Conservation (phyloP, 2,888 invertebrate genomes). For the Trissolcus japonicus region DNA sequence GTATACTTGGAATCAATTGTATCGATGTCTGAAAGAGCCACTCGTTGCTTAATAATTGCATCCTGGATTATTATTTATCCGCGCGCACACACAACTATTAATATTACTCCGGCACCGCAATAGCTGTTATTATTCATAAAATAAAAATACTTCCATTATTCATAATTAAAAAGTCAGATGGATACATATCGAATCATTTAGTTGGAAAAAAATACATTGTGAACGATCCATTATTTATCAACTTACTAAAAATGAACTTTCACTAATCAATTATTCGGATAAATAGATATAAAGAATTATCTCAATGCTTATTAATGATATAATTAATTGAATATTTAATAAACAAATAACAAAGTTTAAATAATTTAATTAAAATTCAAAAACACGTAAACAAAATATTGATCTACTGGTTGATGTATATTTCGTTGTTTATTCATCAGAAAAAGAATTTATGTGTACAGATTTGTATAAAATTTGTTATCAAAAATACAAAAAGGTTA, state of each 20-base stretch:
- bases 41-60: constrained; percentile 65
- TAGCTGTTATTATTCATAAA: constrained; percentile 23
- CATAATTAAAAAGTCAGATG: constrained; percentile 12
- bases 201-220: too few species aligned
- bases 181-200: too few species aligned
- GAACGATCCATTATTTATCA: not conserved
- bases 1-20: constrained; percentile 58
- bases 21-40: constrained; percentile 59
- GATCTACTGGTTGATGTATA: not conserved
- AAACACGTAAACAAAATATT: too few species aligned
- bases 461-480: constrained; percentile 20
- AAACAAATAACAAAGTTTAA: not conserved
- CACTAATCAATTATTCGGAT: not conserved
- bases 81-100: constrained; percentile 37
- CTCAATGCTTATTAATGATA: not conserved
- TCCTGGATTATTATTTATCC: constrained; percentile 53
- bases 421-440: not conserved
- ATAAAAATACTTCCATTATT: constrained; percentile 12
- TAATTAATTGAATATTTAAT: not conserved
- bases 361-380: not conserved
- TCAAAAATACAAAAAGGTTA: constrained; percentile 32
- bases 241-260: not conserved
- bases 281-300: not conserved
- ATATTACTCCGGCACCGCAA: constrained; percentile 35
- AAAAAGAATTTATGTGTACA: not conserved